Conservation (phyloP, 2,113 vertebrate species). For the Odocoileus virginianus region DNA sequence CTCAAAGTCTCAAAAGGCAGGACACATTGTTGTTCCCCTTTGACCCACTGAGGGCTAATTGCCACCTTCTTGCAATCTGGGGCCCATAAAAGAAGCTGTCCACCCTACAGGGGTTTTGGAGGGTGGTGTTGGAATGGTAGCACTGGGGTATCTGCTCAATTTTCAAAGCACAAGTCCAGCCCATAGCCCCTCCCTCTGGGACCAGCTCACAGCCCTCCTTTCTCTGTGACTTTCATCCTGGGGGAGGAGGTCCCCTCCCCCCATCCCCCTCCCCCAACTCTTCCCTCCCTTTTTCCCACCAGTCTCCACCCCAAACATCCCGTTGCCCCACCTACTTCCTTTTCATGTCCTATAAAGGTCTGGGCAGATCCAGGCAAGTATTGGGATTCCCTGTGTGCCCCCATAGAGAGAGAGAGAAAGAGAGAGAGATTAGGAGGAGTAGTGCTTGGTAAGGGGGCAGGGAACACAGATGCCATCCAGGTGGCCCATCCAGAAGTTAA, state of each 20-base stretch:
- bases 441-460: background rate
- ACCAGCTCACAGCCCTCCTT: background rate
- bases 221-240: background rate
- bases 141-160: background rate
- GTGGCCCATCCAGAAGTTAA: background rate
- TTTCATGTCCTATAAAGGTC: background rate
- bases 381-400: background rate
- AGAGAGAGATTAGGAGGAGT: background rate
- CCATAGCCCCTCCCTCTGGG: background rate
- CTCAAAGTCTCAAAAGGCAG: background rate
- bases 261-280: background rate
- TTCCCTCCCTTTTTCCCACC: background rate
- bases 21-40: background rate
- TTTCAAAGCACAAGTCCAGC: background rate
- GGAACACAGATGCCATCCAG: background rate
- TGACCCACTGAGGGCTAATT: constrained; percentile 54
- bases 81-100: constrained; percentile 27
- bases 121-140: no score
- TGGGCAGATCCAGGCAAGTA: background rate
- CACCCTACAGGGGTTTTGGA: background rate
- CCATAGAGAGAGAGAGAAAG: background rate
- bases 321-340: constrained; percentile 12
- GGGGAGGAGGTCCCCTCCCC: background rate
- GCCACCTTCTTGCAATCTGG: constrained; percentile 29
- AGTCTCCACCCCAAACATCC: background rate